Base-by-base conservation (phyloP, 2,888 invertebrate species). In the Phyto melanocephala region DNA sequence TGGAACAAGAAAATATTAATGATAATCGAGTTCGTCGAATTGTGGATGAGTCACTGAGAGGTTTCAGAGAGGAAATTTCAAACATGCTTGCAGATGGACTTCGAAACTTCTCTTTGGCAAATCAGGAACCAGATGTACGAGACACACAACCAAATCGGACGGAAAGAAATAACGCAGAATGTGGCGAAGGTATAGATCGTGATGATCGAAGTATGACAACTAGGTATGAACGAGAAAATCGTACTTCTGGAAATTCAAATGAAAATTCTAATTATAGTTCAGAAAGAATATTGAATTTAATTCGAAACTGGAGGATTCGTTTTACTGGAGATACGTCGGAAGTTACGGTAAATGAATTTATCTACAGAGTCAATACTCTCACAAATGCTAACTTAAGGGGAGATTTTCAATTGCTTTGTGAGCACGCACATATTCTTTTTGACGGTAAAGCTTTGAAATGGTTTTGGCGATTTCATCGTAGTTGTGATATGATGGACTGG, bases 401-500 rank as follows among this genome's bases (percentile, higher is more conserved):
- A 6, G 37, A 37, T 37, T 37, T 37, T 37, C 6, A 37, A 1
- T 11, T 37, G 2, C 11, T 37, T 7, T 37, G 37, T 37, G 37
- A 37, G 37, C 37, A 37, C 11, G 37, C 37, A 2, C 37, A 37
- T 11, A 37, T 37, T n/a, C n/a, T n/a, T n/a, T n/a, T n/a, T n/a
- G n/a, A n/a, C n/a, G n/a, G n/a, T n/a, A n/a, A n/a, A n/a, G 8
- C 37, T 5, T 37, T 37, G 11, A 35, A 35, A 58, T 58, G 58
- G 60, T 62, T 11, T 24, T 62, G 60, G 60, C 35, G 60, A 22
- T 62, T 40, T 42, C 60, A 62, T 62, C 22, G 60, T 7, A 24
- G 10, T 10, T 22, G 17, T 35, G 17, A 37, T 20, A 13, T 6
- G 2, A 37, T 20, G 17, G 11, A 37, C 5, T 58, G 58, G 58